A percentile compares a stretch with the other conserved stretches of the same genome.
Conservation (phyloP, 2,113 vertebrate species). For the Lonchura striata region DNA sequence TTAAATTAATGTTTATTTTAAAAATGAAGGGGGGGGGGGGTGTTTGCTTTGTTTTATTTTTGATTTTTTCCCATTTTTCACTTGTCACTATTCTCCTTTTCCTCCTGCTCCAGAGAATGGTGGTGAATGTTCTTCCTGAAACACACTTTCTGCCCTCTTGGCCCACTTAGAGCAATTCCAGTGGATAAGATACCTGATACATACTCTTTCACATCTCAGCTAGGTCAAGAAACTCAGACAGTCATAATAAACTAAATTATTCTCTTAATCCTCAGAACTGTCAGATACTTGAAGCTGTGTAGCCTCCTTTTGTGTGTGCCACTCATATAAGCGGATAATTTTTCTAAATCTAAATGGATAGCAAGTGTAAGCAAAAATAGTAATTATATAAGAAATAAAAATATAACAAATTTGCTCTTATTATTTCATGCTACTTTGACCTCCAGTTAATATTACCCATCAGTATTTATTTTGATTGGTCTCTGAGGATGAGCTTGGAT, state of each 20-base stretch:
- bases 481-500: background rate
- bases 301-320: background rate
- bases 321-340: background rate
- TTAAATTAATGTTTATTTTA: background rate
- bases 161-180: background rate
- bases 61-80: background rate
- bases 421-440: background rate
- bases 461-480: background rate
- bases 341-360: background rate
- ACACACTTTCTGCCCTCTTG: background rate
- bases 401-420: background rate
- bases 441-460: background rate
- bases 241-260: background rate
- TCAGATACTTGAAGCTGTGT: background rate
- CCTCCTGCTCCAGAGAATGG: background rate
- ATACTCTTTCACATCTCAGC: background rate
- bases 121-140: background rate
- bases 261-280: background rate
- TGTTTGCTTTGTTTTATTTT: accelerated
- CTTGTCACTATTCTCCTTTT: background rate
- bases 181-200: background rate
- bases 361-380: background rate
- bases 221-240: background rate
- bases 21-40: background rate
- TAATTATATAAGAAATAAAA: background rate